These are phyloP conservation scores for Lagopus muta DNA, from an alignment of 2,113 vertebrate species.

Conservation along the genomic window DNA sequence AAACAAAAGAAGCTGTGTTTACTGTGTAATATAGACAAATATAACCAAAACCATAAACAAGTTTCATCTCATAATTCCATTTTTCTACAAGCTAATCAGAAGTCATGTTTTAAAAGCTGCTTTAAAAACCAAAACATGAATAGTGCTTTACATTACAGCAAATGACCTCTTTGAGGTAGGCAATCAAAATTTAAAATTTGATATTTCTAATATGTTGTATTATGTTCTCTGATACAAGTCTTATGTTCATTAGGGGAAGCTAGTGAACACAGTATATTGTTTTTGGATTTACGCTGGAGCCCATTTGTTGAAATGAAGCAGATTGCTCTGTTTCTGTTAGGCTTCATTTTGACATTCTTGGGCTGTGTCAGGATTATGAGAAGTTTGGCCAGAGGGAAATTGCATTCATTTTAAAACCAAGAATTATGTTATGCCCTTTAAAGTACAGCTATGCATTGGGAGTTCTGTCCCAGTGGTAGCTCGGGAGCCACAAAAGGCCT, in stretches of 20 bases:
- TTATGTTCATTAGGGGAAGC: neutral
- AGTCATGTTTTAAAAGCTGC: neutral
- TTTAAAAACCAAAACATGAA: neutral
- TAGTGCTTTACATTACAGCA: neutral
- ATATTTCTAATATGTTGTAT: neutral
- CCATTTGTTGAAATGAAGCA: neutral
- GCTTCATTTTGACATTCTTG: neutral
- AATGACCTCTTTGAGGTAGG: neutral
- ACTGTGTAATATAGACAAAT: neutral
- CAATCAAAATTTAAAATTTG: neutral
- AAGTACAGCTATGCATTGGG: neutral
- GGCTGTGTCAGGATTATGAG: neutral
- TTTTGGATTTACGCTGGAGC: neutral
- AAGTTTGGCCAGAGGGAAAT: slow-evolving; percentile 40
- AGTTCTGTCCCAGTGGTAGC: slow-evolving; percentile 21
- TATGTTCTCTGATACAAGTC: neutral
- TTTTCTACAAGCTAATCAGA: neutral
- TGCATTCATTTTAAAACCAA: neutral
- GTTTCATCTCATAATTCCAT: neutral
- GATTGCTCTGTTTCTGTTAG: neutral
- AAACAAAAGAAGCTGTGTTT: neutral
- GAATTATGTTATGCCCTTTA: slow-evolving; percentile 11
- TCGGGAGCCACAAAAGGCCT: neutral
- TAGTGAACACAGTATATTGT: neutral
- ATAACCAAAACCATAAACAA: neutral